A percentile compares a stretch with the other conserved stretches of the same genome.
phyloP scores from a whole-genome alignment of 2,113 vertebrate genomes.

The Anthoscopus minutus region DNA sequence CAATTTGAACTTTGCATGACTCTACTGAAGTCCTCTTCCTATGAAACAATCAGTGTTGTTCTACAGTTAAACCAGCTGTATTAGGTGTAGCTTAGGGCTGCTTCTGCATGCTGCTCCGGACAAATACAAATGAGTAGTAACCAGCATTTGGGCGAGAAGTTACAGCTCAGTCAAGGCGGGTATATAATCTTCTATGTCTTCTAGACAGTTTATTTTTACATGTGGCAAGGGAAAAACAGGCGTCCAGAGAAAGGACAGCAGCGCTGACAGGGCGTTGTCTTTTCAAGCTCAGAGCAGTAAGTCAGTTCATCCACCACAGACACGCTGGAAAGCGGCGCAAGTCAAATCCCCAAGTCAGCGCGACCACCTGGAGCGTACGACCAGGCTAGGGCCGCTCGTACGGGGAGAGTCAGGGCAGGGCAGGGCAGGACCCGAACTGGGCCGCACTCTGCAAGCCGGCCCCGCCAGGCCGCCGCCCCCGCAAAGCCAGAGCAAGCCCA shows the following conservation, averaged over 20 bases:
- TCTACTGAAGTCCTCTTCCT: neutral
- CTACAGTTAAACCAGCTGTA: neutral
- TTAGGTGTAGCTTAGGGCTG: rapidly evolving
- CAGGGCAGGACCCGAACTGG: neutral
- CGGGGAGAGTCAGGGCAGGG: rapidly evolving
- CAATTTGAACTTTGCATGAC: neutral
- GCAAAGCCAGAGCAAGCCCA: neutral
- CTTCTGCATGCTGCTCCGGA: no score
- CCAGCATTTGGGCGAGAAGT: rapidly evolving
- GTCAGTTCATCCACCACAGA: neutral
- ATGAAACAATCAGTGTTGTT: neutral
- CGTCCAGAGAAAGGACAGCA: neutral
- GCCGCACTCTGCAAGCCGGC: neutral
- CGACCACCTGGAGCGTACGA: neutral
- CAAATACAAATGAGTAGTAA: neutral
- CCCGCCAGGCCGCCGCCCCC: neutral
- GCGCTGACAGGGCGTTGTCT: neutral
- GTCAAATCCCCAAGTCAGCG: neutral
- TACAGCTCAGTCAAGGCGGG: rapidly evolving
- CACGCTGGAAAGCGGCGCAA: neutral
- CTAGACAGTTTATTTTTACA: neutral
- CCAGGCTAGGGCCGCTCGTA: neutral
- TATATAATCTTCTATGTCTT: rapidly evolving
- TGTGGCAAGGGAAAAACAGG: rapidly evolving
- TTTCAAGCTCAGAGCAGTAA: neutral